Base-by-base conservation (phyloP, 2,888 invertebrate genomes). In the Papilio gigon region DNA sequence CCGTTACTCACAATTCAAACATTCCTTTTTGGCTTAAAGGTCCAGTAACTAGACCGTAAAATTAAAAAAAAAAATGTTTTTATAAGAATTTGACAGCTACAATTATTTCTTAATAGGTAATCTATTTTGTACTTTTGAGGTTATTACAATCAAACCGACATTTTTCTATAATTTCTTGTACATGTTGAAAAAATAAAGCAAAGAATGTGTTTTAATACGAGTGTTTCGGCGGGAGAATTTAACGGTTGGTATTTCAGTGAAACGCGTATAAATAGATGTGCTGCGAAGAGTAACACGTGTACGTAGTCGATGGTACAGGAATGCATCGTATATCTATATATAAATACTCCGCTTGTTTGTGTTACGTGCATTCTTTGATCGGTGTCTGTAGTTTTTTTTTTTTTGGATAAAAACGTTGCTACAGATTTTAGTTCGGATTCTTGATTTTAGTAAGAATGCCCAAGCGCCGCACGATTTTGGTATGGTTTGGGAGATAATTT, bases 301-400 rank as follows among this genome's bases (percentile, higher is more conserved):
- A 50, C 17, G 53, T 20, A 56, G 20, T 17, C 50, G 35, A 35
- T 33, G 33, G 17, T 47, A 44, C 44, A 30, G 58, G 47, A 60
- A 61, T 67, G 40, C 61, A 50, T 35, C 60, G 60, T 33, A 33
- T 35, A 59, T 66, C 65, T 66, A 66, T 66, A 59, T 58, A 59
- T 47, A 47, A 66, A 66, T 61, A 25, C 6, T 66, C 25, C 11
- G 47, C 60, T 60, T 53, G 30, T 67, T 20, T 60, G 14, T 44
- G 25, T 60, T 60, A 59, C 58, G 22, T 37, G 59, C 59, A 37
- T 59, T 59, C 35, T 8, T 22, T 27, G 27, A 17, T 22, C 40
- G 47, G 50, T 50, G n/a, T 27, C 27, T 53, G 53, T 8, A 53
- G 25, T 53, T 25, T 53, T 53, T 27, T 27, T 53, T 25, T 53